phyloP scores from a whole-genome alignment of 2,888 invertebrate species.

The Hoplodrina blanda region DNA sequence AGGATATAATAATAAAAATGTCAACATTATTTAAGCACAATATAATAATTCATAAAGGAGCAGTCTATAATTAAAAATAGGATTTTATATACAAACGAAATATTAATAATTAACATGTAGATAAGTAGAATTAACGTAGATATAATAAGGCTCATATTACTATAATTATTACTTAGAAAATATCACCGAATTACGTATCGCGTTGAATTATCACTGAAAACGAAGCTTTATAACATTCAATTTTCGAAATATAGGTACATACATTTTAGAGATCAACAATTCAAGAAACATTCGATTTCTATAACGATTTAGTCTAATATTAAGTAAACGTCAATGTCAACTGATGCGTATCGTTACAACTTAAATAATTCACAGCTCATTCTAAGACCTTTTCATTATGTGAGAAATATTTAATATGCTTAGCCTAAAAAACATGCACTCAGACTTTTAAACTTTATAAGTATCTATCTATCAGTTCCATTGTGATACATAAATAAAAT shows the following conservation, averaged over 20 bases:
- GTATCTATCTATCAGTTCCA: neutral
- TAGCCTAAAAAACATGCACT: neutral
- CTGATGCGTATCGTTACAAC: conserved; percentile 51
- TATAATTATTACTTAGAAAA: conserved; percentile 79
- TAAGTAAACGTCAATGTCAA: conserved; percentile 38
- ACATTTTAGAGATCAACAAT: conserved; percentile 85
- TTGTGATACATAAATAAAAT: too few relatives aligned
- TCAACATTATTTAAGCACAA: conserved; percentile 72
- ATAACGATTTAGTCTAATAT: conserved; percentile 52
- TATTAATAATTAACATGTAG: conserved; percentile 73
- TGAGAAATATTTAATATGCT: neutral
- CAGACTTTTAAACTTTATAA: neutral
- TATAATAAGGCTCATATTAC: conserved; percentile 83
- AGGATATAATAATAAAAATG: conserved; percentile 41
- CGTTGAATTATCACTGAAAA: conserved; percentile 83
- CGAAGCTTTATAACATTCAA: conserved; percentile 70
- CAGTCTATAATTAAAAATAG: conserved; percentile 78
- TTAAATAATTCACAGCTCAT: conserved; percentile 53
- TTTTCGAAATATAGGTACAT: conserved; percentile 74
- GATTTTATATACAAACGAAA: conserved; percentile 80
- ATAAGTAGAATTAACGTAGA: conserved; percentile 68
- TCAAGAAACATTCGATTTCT: conserved; percentile 71
- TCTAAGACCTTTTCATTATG: conserved; percentile 22
- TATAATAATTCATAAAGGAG: conserved; percentile 77
- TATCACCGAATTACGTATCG: conserved; percentile 90